A percentile compares a stretch with the other conserved stretches of the same genome.
Evolutionary conservation across 2,113 vertebrate species (phyloP).

Genomic region (Lycocorax pyrrhopterus): DNA sequence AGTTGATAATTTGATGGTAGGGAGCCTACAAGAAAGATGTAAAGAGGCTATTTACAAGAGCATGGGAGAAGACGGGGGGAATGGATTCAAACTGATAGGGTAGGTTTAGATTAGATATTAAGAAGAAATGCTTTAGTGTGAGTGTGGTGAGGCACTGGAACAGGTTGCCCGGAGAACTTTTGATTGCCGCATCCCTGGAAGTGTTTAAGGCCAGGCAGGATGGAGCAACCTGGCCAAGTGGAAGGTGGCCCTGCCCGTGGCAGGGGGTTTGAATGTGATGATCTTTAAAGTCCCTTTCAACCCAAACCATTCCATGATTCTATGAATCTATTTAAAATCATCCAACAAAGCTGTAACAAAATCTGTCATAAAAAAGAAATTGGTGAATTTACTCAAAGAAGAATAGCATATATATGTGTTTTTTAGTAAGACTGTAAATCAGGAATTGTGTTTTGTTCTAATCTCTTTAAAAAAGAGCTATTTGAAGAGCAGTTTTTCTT

Average conservation of each 20-base stretch:
- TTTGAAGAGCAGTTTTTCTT: not conserved
- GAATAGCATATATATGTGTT: not conserved
- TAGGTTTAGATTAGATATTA: not conserved
- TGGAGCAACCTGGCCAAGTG: not conserved
- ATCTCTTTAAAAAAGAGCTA: not conserved
- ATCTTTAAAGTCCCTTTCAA: not conserved
- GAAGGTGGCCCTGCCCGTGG: not conserved
- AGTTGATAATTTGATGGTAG: not conserved
- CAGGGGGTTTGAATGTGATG: not conserved
- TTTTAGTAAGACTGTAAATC: not conserved
- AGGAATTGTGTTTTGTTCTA: not conserved
- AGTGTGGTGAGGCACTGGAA: rapidly evolving
- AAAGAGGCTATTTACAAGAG: not conserved
- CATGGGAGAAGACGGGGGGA: not conserved
- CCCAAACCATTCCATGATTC: not conserved
- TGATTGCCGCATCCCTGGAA: not conserved
- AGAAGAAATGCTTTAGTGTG: not conserved
- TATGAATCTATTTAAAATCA: not conserved
- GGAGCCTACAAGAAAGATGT: not conserved
- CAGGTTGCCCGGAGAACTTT: not conserved
- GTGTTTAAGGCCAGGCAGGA: not conserved
- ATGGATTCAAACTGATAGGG: not conserved
- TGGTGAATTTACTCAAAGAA: not conserved
- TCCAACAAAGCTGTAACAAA: not conserved
- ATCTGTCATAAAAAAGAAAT: not conserved